Conservation (phyloP, 1,140 invertebrate species). For the Myzus persicae region DNA sequence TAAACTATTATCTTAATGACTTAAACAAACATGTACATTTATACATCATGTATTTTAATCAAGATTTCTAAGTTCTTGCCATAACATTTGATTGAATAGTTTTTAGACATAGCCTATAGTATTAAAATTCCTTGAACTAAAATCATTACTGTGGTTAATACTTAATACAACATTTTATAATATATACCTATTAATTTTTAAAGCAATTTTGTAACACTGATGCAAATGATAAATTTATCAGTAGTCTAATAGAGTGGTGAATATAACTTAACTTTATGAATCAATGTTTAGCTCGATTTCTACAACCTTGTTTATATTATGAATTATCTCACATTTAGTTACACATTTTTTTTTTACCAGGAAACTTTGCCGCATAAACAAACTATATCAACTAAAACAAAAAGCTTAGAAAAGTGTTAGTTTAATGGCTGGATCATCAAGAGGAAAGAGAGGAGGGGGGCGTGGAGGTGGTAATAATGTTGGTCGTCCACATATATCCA, state of each 20-base stretch:
- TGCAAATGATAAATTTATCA: too few relatives aligned
- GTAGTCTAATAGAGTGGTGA: too few relatives aligned
- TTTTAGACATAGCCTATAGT: too few relatives aligned
- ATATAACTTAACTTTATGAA: not conserved
- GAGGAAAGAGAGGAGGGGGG: conserved; percentile 39
- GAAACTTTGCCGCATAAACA: conserved; percentile 40
- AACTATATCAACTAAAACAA: conserved; percentile 15
- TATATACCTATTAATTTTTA: too few relatives aligned
- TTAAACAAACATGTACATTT: too few relatives aligned
- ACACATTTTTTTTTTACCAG: not conserved
- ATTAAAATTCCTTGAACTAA: too few relatives aligned
- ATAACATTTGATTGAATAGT: not conserved
- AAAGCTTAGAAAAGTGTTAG: conserved; percentile 52
- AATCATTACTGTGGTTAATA: too few relatives aligned
- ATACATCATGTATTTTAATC: not conserved
- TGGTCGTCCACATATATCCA: conserved; percentile 35
- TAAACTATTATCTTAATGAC: too few relatives aligned
- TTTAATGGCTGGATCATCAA: conserved; percentile 48
- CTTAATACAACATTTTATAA: too few relatives aligned
- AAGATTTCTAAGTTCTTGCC: not conserved
- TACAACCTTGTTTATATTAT: not conserved
- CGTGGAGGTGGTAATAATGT: conserved; percentile 30
- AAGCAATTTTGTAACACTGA: too few relatives aligned
- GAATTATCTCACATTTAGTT: not conserved
- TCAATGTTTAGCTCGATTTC: conserved; percentile 19